Base-by-base conservation (phyloP, 1,140 invertebrate genomes). In the Matsumurasca onukii region DNA sequence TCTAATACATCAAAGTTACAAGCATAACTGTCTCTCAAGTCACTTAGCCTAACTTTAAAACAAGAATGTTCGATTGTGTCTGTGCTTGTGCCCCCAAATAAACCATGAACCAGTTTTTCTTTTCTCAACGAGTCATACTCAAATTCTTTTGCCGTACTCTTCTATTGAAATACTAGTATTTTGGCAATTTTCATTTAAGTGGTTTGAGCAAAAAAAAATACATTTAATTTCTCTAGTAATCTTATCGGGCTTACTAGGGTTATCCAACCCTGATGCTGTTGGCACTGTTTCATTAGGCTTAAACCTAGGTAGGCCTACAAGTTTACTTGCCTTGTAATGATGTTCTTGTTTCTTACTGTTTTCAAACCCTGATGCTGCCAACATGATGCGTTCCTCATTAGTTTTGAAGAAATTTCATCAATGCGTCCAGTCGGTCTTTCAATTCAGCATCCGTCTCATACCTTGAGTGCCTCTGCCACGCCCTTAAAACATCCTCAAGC, bases 401-500 rank as follows among this genome's bases (percentile, higher is more conserved):
- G 9, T n/a, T n/a, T 45, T 12, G n/a, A 9, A 45, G 9, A 45
- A 45, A 45, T 45, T 45, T 45, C 39, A 45, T 45, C n/a, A 45
- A 45, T 12, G 9, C n/a, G n/a, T 45, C n/a, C n/a, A n/a, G 39
- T 45, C 39, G n/a, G n/a, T n/a, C n/a, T n/a, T n/a, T 45, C 39
- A 12, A 9, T 45, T 45, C 9, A 45, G 39, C 9, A 45, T 45
- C 39, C 39, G 9, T 45, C 9, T 45, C 39, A 12, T 12, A 9
- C 9, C 39, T 25, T 63, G 31, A n/a, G 13, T 12, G 13, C 12
- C 61, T 25, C 22, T 29, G 24, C 20, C 17, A 29, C 12, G 30
- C n/a, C 13, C 61, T 29, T 12, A 31, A 63, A 45, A 45, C n/a
- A n/a, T 45, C 39, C n/a, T 45, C 39, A 45, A n/a, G 39, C 39